Base-by-base conservation (phyloP, 2,113 vertebrate species). In the Proterorhinus semilunaris region DNA sequence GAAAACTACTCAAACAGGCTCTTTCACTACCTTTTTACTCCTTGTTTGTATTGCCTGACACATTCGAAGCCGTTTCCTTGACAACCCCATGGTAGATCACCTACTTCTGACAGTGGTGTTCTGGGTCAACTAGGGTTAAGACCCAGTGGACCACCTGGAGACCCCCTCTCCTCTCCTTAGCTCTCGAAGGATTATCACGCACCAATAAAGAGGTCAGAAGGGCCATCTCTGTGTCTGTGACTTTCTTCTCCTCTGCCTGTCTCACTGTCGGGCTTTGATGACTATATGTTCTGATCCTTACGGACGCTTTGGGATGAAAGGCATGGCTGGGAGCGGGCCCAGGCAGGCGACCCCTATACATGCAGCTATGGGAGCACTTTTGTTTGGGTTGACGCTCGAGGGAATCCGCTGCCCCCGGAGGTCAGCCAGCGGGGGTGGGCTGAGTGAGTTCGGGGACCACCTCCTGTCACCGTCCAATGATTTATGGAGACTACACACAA, bases 121-220 rank as follows among this genome's bases (percentile, higher is more conserved):
- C 62, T 59, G 7, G 85, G 85, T 91, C 85, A 89, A 78, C 72
- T 68, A 70, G 85, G 89, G 89, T 91, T 90, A 87, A 89, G 81
- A 72, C 87, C 88, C 72, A 65, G 10, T 69, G 27, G 75, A 77
- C 87, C 85, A 87, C 86, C 87, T 90, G 86, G 80, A 88, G 80
- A 87, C 78, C 72, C 70, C 69, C 57, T 13, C 65, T 49, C 68
- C 57, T 11, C 65, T 49, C 5, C 51, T 66, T 66, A 69, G 65
- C 74, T 79, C 67, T 65, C 70, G 54, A 55, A 67, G 72, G 76
- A 90, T 89, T 83, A 86, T 82, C 76, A 76, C 74, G 77, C 80
- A 86, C 76, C 74, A 69, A 83, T 75, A 43, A 69, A 62, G 50
- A 54, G 75, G 66, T 75, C 72, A 54, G 7, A 42, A 71, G 79